Conservation (phyloP, 2,888 invertebrate species). For the Micropterix aruncella region DNA sequence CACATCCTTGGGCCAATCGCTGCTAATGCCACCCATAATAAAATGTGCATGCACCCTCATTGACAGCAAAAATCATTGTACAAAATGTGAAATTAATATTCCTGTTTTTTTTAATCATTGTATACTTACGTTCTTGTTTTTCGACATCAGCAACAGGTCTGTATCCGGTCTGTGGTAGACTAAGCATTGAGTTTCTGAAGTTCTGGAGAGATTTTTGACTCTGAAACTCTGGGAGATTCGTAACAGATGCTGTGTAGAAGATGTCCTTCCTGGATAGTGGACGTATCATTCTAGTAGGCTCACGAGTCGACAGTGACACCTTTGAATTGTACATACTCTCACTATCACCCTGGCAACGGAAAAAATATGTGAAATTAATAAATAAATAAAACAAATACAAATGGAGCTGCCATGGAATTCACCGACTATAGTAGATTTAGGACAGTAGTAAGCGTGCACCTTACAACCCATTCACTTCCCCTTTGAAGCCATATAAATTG, state of each 20-base stretch:
- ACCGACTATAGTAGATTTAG: no score
- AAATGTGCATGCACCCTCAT: no score
- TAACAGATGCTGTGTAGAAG: slow-evolving; percentile 92
- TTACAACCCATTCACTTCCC: no score
- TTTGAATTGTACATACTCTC: slow-evolving; percentile 63
- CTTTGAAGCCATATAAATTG: no score
- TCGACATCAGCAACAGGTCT: slow-evolving; percentile 49
- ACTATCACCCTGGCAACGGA: slow-evolving; percentile 34
- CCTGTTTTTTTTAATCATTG: no score
- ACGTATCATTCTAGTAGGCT: slow-evolving; percentile 55
- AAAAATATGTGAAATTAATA: slow-evolving; percentile 4
- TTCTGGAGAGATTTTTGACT: slow-evolving; percentile 82
- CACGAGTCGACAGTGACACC: slow-evolving; percentile 39
- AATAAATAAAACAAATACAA: no score
- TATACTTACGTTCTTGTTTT: slow-evolving; percentile 49
- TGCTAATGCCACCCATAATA: no score
- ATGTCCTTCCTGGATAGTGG: slow-evolving; percentile 93
- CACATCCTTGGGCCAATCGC: no score
- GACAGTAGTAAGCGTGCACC: no score
- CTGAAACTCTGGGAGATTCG: slow-evolving; percentile 85
- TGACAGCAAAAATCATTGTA: no score
- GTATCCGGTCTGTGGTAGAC: slow-evolving; percentile 59
- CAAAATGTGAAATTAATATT: no score
- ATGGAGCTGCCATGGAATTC: no score
- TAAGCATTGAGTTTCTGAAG: slow-evolving; percentile 83